A percentile compares a stretch with the other conserved stretches of the same genome.
Evolutionary conservation across 2,797 vertebrate genomes (phyloP).

Genomic region (Orientallactaga sibirica): DNA sequence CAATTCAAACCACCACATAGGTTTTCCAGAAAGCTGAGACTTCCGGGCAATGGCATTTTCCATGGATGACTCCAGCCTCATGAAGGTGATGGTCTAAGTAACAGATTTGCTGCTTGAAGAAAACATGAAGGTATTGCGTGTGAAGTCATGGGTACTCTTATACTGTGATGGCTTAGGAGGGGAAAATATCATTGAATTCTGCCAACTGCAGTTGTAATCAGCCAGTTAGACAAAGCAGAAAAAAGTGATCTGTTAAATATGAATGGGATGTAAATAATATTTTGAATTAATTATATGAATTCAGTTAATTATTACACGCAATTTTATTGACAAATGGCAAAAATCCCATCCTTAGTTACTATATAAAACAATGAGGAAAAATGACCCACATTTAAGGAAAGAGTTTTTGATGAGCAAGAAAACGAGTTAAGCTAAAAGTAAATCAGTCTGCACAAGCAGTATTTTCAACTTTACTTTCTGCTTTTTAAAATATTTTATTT

Average conservation of each 20-base stretch:
- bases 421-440: slow-evolving; percentile 26
- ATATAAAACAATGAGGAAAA: slow-evolving; percentile 49
- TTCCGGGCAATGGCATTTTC: neutral
- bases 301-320: slow-evolving; percentile 23
- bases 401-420: slow-evolving; percentile 28
- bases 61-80: neutral
- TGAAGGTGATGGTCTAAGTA: slow-evolving; percentile 20
- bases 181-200: slow-evolving; percentile 30
- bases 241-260: slow-evolving; percentile 35
- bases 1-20: neutral
- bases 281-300: slow-evolving; percentile 47
- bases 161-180: neutral
- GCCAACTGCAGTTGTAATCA: slow-evolving; percentile 42
- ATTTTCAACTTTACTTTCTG: slow-evolving; percentile 7
- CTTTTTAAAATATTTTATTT: too few species aligned
- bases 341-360: neutral
- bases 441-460: neutral
- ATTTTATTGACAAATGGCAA: slow-evolving; percentile 2
- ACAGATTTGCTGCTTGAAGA: slow-evolving; percentile 38
- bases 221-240: slow-evolving; percentile 22
- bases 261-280: slow-evolving; percentile 67
- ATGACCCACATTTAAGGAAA: slow-evolving; percentile 26
- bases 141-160: neutral
- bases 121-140: neutral
- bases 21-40: neutral